Conservation (phyloP, 2,113 vertebrate genomes). For the Scolopax mira region DNA sequence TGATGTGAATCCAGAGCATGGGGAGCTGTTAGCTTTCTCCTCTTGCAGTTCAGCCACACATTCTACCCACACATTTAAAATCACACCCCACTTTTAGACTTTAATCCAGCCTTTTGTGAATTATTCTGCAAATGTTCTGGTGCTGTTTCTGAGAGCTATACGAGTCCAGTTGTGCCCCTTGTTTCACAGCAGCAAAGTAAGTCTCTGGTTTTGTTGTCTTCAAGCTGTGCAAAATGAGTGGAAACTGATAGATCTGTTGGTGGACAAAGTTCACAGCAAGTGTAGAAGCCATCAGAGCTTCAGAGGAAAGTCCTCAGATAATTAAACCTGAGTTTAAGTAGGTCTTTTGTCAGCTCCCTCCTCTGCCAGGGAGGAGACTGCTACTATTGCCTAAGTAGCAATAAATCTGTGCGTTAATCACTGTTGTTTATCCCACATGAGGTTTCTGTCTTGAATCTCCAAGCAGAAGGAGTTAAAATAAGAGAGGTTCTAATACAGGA, state of each 20-base stretch:
- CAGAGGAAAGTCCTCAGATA: not conserved
- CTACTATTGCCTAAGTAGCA: not conserved
- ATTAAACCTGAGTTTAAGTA: not conserved
- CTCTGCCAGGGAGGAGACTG: not conserved
- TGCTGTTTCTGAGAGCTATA: not conserved
- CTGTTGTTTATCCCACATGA: not conserved
- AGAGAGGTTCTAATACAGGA: not conserved
- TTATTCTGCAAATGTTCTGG: not conserved
- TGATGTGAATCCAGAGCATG: not conserved
- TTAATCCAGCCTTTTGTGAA: not conserved
- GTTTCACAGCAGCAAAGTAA: not conserved
- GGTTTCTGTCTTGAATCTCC: not conserved
- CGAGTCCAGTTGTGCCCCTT: not conserved
- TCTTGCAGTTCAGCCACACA: not conserved
- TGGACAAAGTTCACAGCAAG: not conserved
- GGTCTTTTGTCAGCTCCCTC: not conserved
- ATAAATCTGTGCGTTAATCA: not conserved
- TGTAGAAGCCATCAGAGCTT: not conserved
- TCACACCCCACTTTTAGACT: not conserved
- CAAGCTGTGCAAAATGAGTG: not conserved
- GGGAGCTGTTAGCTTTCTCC: not conserved
- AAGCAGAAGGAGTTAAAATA: constrained; percentile 8
- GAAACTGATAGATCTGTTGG: not conserved
- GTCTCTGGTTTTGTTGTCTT: not conserved
- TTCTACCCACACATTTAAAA: not conserved